A percentile compares a stretch with the other conserved stretches of the same genome.
These are phyloP conservation scores for Aldrovandia affinis DNA, from an alignment of 2,797 vertebrate genomes.

Conservation along the genomic window DNA sequence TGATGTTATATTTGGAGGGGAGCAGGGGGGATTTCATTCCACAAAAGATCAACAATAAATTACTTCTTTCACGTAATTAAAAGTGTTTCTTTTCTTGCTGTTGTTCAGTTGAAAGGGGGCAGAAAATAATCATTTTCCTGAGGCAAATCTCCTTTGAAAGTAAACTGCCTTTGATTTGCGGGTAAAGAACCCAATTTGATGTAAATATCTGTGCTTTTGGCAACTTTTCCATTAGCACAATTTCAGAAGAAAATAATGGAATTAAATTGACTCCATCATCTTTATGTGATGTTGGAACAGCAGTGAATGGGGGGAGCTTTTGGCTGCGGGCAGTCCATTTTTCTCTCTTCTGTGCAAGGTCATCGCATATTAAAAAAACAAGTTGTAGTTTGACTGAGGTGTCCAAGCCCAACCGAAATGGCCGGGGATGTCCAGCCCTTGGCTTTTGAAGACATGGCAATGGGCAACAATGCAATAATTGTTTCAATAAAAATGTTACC, in stretches of 20 bases:
- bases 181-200: conserved; percentile 39
- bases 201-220: conserved; percentile 36
- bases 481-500: conserved; percentile 3
- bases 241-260: conserved; percentile 37
- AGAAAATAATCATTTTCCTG: conserved; percentile 5
- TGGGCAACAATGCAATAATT: conserved; percentile 13
- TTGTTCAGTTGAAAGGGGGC: not conserved
- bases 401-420: conserved; percentile 21
- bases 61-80: not conserved
- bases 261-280: conserved; percentile 39
- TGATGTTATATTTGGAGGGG: not conserved
- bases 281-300: conserved; percentile 11
- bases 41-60: conserved; percentile 28
- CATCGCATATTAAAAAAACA: conserved; percentile 33
- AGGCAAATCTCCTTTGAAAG: conserved; percentile 26
- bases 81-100: conserved; percentile 34
- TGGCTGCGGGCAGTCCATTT: conserved; percentile 36
- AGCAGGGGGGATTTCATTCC: conserved; percentile 20
- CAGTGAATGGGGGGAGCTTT: not conserved
- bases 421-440: too few relatives aligned
- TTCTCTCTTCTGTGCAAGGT: conserved; percentile 25
- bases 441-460: conserved; percentile 14
- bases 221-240: conserved; percentile 25
- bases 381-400: not conserved
- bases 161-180: conserved; percentile 40